These are phyloP conservation scores for Athene cunicularia DNA, from an alignment of 2,113 vertebrate genomes.

Conservation along the genomic window DNA sequence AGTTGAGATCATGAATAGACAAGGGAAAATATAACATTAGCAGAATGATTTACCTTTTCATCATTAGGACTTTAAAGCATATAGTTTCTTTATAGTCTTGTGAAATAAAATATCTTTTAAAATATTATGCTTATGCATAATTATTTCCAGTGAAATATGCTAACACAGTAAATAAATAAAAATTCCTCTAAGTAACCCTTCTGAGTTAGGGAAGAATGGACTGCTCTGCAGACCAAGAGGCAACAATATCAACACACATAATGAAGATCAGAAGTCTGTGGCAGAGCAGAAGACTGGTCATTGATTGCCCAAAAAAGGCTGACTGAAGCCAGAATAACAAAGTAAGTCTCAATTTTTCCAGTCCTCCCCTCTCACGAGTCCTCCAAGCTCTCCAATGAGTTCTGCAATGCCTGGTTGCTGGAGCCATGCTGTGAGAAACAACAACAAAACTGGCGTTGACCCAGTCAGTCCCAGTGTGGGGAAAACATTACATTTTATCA, in stretches of 20 bases:
- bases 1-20: background rate
- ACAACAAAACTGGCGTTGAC: background rate
- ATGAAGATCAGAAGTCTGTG: background rate
- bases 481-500: background rate
- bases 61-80: background rate
- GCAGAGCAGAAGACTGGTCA: background rate
- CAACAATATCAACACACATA: background rate
- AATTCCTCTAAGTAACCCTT: background rate
- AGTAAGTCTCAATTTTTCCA: conserved; percentile 9
- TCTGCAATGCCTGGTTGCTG: background rate
- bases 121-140: background rate
- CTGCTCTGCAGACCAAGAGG: background rate
- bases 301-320: background rate
- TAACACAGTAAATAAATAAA: background rate
- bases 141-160: background rate
- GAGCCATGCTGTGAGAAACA: background rate
- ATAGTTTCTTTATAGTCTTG: background rate
- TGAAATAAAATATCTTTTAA: background rate
- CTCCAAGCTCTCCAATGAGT: rapidly evolving
- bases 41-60: rapidly evolving
- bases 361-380: background rate
- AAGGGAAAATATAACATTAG: background rate
- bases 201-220: background rate
- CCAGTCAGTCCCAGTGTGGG: background rate
- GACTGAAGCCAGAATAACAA: background rate